Conservation (phyloP, 2,797 vertebrate species). For the Sarcoramphus papa region DNA sequence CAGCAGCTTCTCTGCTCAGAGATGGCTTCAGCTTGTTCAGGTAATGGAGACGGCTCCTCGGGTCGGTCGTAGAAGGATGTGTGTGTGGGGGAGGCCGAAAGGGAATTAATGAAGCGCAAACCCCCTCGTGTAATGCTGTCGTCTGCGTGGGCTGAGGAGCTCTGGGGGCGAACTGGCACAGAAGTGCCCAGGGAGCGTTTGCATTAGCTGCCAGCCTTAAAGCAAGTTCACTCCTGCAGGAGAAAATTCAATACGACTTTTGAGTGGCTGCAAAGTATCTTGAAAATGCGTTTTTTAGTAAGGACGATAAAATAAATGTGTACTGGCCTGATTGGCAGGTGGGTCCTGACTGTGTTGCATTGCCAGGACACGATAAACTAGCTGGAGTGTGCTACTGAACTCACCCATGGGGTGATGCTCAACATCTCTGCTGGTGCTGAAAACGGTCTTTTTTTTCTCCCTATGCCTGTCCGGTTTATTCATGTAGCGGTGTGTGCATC, state of each 20-base stretch:
- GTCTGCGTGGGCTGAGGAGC: neutral
- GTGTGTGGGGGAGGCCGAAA: accelerated
- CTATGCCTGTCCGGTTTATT: accelerated
- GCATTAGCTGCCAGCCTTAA: neutral
- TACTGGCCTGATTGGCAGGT: neutral
- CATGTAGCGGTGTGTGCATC: neutral
- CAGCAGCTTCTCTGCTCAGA: neutral
- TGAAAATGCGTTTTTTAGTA: neutral
- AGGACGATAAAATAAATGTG: accelerated
- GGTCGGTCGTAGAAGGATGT: accelerated
- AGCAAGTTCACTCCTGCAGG: neutral
- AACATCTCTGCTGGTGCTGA: neutral
- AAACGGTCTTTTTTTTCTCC: neutral
- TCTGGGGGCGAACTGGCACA: neutral
- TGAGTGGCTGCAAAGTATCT: neutral
- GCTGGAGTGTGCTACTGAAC: accelerated
- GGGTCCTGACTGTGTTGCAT: neutral
- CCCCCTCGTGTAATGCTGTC: accelerated
- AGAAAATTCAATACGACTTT: neutral
- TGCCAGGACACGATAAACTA: neutral
- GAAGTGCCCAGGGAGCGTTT: neutral
- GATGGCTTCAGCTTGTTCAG: accelerated
- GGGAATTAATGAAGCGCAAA: neutral
- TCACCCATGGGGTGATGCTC: accelerated
- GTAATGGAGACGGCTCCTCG: accelerated